Conservation (phyloP, 2,888 invertebrate species). For the Sialis fuliginosa region DNA sequence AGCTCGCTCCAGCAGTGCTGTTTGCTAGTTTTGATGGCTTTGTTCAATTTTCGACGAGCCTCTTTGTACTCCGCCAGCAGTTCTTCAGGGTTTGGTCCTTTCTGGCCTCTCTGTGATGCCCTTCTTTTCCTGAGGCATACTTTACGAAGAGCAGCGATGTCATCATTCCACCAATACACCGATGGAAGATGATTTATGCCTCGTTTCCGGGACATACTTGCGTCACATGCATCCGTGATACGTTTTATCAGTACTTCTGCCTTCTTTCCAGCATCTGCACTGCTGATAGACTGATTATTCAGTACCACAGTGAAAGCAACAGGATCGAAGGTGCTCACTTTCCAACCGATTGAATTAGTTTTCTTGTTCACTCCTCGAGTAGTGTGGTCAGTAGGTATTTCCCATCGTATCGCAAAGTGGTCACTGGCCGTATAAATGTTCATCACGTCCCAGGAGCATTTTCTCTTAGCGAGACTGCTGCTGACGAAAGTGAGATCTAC, state of each 20-base stretch:
- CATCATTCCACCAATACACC: constrained; percentile 4
- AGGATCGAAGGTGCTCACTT: constrained; percentile 1
- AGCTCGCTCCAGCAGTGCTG: neutral
- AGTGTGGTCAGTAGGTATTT: neutral
- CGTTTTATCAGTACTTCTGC: neutral
- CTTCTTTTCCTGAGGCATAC: neutral
- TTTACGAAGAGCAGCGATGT: constrained; percentile 4
- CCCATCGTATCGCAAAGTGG: constrained; percentile 9
- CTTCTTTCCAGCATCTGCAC: neutral
- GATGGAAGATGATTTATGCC: neutral
- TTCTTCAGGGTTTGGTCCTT: neutral
- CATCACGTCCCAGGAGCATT: constrained; percentile 7
- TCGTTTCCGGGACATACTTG: neutral
- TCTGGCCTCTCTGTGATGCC: neutral
- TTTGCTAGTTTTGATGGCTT: neutral
- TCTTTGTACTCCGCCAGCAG: constrained; percentile 4
- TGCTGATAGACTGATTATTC: neutral
- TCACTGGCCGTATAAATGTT: constrained; percentile 9
- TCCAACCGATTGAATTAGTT: constrained; percentile 1
- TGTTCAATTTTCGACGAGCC: neutral
- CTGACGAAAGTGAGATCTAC: constrained; percentile 13
- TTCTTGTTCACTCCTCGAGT: constrained; percentile 1
- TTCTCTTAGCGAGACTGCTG: constrained; percentile 7
- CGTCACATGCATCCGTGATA: neutral
- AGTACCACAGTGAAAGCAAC: neutral